phyloP scores from a whole-genome alignment of 2,888 invertebrate species.

The Heliconius ethilla region DNA sequence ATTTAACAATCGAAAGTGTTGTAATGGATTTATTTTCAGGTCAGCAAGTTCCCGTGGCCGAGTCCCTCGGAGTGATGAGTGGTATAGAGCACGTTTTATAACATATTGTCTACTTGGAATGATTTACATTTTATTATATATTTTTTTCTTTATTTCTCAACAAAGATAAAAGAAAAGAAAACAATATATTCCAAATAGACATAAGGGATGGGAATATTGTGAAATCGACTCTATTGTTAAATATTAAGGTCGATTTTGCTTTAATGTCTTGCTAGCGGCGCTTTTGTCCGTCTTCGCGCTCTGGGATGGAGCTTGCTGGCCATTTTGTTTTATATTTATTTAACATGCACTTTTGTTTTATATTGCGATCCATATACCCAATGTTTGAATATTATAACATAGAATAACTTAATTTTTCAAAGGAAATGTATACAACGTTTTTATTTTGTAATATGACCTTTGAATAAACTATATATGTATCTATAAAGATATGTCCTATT shows the following conservation, averaged over 20 bases:
- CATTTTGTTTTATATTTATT: constrained; percentile 43
- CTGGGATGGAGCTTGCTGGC: constrained; percentile 77
- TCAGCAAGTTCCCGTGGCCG: constrained; percentile 78
- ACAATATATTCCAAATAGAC: constrained; percentile 42
- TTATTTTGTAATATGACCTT: background rate
- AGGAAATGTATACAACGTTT: background rate
- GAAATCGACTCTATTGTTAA: constrained; percentile 29
- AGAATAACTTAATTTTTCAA: constrained; percentile 32
- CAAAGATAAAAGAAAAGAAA: background rate
- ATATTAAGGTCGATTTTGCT: constrained; percentile 37
- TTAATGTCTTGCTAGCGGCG: constrained; percentile 46
- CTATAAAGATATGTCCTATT: background rate
- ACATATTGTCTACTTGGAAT: constrained; percentile 59
- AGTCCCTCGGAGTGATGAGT: constrained; percentile 77
- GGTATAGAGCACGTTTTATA: constrained; percentile 59
- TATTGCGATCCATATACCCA: constrained; percentile 41
- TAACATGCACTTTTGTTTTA: constrained; percentile 44
- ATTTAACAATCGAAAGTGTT: constrained; percentile 15
- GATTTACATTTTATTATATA: constrained; percentile 1
- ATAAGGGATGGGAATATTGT: constrained; percentile 34
- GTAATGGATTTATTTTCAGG: constrained; percentile 61
- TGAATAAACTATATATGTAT: background rate
- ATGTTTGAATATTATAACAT: constrained; percentile 4
- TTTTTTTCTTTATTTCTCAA: background rate
- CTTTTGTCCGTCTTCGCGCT: constrained; percentile 64